Base-by-base conservation (phyloP, 2,888 invertebrate genomes). In the Scaeva pyrastri region DNA sequence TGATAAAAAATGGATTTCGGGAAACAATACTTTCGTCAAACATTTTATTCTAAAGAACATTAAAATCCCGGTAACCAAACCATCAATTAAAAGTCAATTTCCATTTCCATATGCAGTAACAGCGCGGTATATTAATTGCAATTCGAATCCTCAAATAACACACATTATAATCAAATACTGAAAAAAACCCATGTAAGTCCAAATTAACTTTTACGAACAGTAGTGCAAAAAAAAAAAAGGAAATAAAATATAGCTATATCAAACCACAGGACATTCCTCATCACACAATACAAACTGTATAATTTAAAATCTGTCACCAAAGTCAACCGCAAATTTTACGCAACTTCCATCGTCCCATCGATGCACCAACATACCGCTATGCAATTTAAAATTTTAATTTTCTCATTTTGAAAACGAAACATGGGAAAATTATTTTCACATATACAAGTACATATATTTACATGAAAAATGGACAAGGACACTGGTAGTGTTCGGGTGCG, bases 361-460 rank as follows among this genome's bases (percentile, higher is more conserved):
- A 12, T 52, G 23, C 39, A 31, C 7, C 1, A 2, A 55, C 50
- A 48, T 68, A 68, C 8, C 39, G 21, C 39, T 41, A 3, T 62
- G 72, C 75, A 76, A 84, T 68, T 85, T 86, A 72, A 70, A 78
- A 82, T 82, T 86, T 82, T 74, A 82, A 86, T 77, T 81, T 82
- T 74, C 86, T 62, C 86, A 82, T 82, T 73, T 64, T 41, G 31
- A 31, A 31, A 26, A 43, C 36, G 43, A 74, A 41, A 80, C 72
- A 55, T 74, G 77, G 50, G 64, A 77, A 74, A 71, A 62, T 39
- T 36, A 55, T 70, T 75, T 52, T n/a, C 50, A 73, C 64, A 56
- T n/a, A n/a, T n/a, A n/a, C n/a, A 48, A 2, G 16, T 19, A 19
- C 31, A 7, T 6, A 6, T 31, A 31, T 31, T 31, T 31, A n/a